Percentiles rank a stretch among this genome's conserved stretches.
phyloP scores from a whole-genome alignment of 2,797 vertebrate genomes.

The Muscicapa comitata region DNA sequence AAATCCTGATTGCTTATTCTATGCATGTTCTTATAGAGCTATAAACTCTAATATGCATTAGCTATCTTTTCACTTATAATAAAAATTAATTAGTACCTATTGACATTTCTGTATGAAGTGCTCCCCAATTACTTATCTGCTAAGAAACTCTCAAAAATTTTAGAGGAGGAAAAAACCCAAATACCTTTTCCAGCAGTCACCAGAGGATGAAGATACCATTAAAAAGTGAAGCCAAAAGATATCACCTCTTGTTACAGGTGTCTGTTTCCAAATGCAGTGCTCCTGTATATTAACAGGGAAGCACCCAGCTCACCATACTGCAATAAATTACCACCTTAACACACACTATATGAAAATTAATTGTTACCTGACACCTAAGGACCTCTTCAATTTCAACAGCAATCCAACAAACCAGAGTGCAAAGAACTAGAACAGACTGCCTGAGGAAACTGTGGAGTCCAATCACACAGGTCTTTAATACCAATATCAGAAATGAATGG shows the following conservation, averaged over 20 bases:
- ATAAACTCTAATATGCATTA: neutral
- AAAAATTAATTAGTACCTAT: neutral
- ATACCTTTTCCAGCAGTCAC: neutral
- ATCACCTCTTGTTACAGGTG: accelerated
- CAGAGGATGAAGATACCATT: neutral
- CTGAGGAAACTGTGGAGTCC: neutral
- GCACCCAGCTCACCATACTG: neutral
- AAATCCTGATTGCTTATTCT: neutral
- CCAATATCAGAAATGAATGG: neutral
- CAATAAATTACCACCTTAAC: neutral
- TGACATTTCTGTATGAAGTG: neutral
- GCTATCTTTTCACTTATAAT: neutral
- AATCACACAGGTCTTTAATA: neutral
- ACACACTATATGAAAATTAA: neutral
- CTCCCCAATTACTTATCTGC: neutral
- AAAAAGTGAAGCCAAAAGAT: neutral
- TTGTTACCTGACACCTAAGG: neutral
- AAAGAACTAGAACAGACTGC: neutral
- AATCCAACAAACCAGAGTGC: neutral
- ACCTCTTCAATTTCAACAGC: neutral
- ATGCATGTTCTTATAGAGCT: neutral
- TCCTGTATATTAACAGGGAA: neutral
- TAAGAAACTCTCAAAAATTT: neutral
- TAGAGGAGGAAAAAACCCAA: neutral
- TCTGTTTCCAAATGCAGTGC: neutral